Base-by-base conservation (phyloP, 2,797 vertebrate species). In the Columba guinea region DNA sequence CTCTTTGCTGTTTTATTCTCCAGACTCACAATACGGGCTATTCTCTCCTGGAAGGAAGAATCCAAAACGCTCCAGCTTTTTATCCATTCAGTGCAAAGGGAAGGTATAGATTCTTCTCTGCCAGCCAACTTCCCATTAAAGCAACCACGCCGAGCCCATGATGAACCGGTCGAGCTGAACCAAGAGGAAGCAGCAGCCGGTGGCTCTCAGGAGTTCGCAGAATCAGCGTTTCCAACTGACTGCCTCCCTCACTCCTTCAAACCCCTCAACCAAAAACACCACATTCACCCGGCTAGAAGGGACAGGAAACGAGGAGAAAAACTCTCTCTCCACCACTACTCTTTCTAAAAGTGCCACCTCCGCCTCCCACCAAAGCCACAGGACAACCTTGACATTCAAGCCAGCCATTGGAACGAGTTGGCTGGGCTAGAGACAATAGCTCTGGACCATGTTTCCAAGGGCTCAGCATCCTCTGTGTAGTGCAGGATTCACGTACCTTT, bases 41-140 rank as follows among this genome's bases (percentile, higher is more conserved):
- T 88, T 91, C 73, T 95, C 82, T 89, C 63, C 53, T 52, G 56
- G 56, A 88, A 85, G 30, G 69, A 95, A 78, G 86, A 91, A 86
- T 94, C 90, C 74, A 58, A 81, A 46, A 5, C 63, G 16, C 83
- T 65, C 49, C 51, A 44, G 75, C 48, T 83, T 73, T 90, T 65
- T 39, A 82, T 37, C 30, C 56, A 84, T 51, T 55, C 41, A 27
- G n/a, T 81, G 65, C 76, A 78, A 79, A 94, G 60, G 35, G 75
- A 90, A 95, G 41, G 83, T 85, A 74, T 19, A 87, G 90, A 95
- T 87, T 56, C 82, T 41, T 65, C 84, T 94, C 63, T 0, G 9
- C 58, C 26, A 3, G 87, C 65, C 77, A 78, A 3, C 26, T 60
- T 91, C 84, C 92, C 83, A 32, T 65, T 62, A 34, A 79, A 94